Conservation (phyloP, 2,797 vertebrate genomes). For the Phataginus tetradactyla region DNA sequence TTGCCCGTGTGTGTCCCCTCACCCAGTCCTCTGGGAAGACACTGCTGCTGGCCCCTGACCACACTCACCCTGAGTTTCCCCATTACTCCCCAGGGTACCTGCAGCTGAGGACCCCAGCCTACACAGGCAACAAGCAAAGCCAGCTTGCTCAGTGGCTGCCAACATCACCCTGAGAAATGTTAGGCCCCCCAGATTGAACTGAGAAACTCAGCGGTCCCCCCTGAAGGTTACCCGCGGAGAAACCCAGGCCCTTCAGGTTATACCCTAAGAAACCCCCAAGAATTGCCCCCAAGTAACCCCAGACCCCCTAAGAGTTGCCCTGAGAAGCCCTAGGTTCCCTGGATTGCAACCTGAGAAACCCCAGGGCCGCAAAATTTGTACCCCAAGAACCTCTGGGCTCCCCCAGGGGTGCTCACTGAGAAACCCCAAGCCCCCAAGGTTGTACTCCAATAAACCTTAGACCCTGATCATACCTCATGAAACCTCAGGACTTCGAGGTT, state of each 20-base stretch:
- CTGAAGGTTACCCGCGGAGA: neutral
- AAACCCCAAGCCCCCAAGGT: too few relatives aligned
- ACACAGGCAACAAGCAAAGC: neutral
- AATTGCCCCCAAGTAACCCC: neutral
- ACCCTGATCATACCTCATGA: neutral
- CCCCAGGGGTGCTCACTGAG: neutral
- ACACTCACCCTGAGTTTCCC: neutral
- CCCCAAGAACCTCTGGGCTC: neutral
- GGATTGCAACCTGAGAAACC: neutral
- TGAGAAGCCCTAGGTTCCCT: too few relatives aligned
- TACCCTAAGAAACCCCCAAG: too few relatives aligned
- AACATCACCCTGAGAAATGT: neutral
- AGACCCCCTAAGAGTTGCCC: neutral
- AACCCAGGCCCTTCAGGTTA: neutral
- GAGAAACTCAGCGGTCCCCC: neutral
- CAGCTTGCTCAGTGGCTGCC: neutral
- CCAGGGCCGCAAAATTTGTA: neutral
- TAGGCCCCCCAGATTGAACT: too few relatives aligned
- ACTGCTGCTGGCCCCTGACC: accelerated
- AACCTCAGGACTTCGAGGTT: neutral
- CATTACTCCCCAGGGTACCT: too few relatives aligned
- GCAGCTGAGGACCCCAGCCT: neutral
- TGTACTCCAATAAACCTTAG: neutral
- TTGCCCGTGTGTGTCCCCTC: neutral
- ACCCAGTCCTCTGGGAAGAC: neutral